Evolutionary conservation across 2,888 invertebrate species (phyloP), one percentile per base, ranked within the genome.

Genomic region (Acanthacorydalis orientalis): DNA sequence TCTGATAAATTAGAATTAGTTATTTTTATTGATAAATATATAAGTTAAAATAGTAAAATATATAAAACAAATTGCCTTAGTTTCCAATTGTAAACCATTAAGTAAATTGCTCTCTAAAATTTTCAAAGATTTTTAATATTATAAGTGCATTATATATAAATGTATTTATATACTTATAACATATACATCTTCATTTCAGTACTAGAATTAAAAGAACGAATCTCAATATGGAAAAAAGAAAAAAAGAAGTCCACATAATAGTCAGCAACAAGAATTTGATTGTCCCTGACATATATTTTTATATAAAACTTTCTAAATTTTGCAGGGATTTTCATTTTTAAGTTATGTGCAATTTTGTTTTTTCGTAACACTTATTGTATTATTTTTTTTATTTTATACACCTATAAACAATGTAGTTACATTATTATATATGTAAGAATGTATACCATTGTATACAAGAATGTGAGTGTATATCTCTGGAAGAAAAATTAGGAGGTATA

Each of bases 211-310:
- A 91, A 89, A 68, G 81, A 85, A 62, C 78, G 80, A 60, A 93
- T 93, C 63, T 74, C 78, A 55, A 77, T 78, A 58, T 93, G 92
- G 93, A 88, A 88, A 62, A 79, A 78, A 53, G 82, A 85, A 60
- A 87, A 85, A 67, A 75, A 75, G 59, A 60, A 64, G 46, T 60
- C 70, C 45, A 62, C 70, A 51, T 68, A 68, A 47, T 67, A 68
- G 51, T 49, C 39, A 46, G 15, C 33, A 47, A 40, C 12, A 31
- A 7, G 16, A 40, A 43, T 41, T 32, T 42, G n/a, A 31, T 44
- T 38, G 48, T 50, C 11, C 12, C 42, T 23, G 23, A 6, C 6
- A 23, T 23, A 23, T 23, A 23, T 23, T 23, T 23, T 23, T 23
- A 23, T 23, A 23, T 23, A 23, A 23, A 23, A 23, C 23, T 23